These are phyloP conservation scores for Aphelenchoides avenae DNA, from an alignment of 1,140 invertebrate species.

Conservation along the genomic window DNA sequence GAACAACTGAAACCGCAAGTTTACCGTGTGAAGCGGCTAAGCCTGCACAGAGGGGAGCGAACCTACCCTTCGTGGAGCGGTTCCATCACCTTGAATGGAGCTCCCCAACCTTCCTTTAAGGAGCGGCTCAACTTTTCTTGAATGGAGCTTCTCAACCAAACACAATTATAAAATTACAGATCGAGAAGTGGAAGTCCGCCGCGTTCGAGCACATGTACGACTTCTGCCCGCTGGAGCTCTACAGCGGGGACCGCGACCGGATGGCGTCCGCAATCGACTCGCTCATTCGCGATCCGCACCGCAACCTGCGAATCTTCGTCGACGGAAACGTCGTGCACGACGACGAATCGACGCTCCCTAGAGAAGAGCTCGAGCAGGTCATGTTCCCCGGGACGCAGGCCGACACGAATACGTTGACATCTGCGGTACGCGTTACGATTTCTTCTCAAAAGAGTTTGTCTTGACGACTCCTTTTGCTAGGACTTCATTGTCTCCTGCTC, in stretches of 20 bases:
- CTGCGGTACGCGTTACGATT: constrained; percentile 7
- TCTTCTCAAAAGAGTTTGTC: constrained; percentile 18
- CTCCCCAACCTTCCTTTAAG: too few relatives aligned
- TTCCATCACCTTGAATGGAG: too few relatives aligned
- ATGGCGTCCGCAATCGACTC: constrained; percentile 48
- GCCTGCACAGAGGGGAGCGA: too few relatives aligned
- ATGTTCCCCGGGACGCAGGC: constrained; percentile 33
- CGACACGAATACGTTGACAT: background rate
- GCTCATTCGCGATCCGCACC: constrained; percentile 45
- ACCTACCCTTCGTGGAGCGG: too few relatives aligned
- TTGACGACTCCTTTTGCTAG: too few relatives aligned
- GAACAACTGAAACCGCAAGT: too few relatives aligned
- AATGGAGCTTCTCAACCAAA: too few relatives aligned
- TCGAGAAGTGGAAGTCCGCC: constrained; percentile 48
- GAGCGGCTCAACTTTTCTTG: too few relatives aligned
- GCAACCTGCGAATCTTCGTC: constrained; percentile 55
- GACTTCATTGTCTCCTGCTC: too few relatives aligned
- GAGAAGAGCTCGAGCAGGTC: constrained; percentile 31
- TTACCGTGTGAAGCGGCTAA: too few relatives aligned
- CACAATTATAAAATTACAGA: constrained; percentile 38
- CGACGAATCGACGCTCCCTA: constrained; percentile 16
- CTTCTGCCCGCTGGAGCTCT: constrained; percentile 55
- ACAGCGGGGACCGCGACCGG: constrained; percentile 45
- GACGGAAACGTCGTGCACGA: constrained; percentile 50
- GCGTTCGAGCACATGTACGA: constrained; percentile 54